Evolutionary conservation across 2,113 vertebrate species (phyloP).

Genomic region (Lontra canadensis): DNA sequence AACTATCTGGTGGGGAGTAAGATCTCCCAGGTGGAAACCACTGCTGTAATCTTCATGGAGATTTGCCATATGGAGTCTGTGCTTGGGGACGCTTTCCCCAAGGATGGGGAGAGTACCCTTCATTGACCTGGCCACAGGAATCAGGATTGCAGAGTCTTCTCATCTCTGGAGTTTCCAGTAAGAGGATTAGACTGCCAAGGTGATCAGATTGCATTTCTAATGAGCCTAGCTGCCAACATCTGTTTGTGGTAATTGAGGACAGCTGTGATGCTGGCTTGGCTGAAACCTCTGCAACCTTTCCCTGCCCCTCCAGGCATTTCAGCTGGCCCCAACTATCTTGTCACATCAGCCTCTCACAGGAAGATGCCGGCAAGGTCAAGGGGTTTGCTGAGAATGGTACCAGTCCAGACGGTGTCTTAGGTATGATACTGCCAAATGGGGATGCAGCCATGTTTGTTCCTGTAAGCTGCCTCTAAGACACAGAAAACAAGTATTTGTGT

Average conservation of each 20-base stretch:
- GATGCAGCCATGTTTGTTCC: neutral
- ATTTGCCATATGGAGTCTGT: neutral
- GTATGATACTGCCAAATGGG: neutral
- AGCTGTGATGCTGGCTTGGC: conserved; percentile 56
- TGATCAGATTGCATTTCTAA: conserved; percentile 72
- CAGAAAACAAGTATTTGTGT: neutral
- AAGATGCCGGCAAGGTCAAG: conserved; percentile 58
- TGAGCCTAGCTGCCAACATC: conserved; percentile 65
- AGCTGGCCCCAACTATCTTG: conserved; percentile 21
- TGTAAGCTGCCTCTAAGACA: neutral
- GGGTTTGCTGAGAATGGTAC: neutral
- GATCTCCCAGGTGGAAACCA: neutral
- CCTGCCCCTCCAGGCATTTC: conserved; percentile 19
- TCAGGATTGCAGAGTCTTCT: neutral
- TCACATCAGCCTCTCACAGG: neutral
- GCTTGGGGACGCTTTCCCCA: neutral
- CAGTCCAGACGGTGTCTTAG: neutral
- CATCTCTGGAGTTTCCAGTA: conserved; percentile 44
- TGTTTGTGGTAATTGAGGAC: conserved; percentile 74
- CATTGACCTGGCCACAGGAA: neutral
- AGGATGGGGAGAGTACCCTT: neutral
- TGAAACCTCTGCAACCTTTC: neutral
- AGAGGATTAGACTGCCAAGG: conserved; percentile 54
- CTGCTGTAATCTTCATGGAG: neutral
- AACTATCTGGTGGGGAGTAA: neutral